Evolutionary conservation across 2,888 invertebrate species (phyloP), one percentile per base, ranked within the genome.

Genomic region (Conus canariensis): DNA sequence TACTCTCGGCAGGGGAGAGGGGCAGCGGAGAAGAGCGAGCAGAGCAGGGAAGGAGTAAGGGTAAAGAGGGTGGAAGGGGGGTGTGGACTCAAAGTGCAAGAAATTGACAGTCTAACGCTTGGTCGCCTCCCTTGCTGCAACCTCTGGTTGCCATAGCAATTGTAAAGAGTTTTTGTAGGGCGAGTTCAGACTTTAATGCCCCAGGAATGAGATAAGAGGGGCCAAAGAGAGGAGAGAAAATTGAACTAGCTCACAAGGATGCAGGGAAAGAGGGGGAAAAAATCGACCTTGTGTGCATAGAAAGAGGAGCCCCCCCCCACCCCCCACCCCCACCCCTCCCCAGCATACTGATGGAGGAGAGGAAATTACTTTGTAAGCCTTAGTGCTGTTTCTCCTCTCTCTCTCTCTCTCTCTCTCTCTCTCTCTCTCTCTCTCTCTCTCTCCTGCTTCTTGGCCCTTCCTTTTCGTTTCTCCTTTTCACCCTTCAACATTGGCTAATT

Each of bases 301-400:
- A 58, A 83, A 58, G 82, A 19, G 22, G 16, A 70, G 59, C 10
- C 19, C 45, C 45, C 45, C 64, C 7, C 64, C 14, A 60, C 64
- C 64, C 64, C 64, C 10, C 64, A 0, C 60, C 60, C 19, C 22
- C 19, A 5, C 19, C 22, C 70, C 22, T 67, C 67, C 56, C 14
- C 87, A 90, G 82, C 30, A 56, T 59, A 22, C 22, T 70, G 64
- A 59, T n/a, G 59, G 82, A 87, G 86, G 60, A 80, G 45, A 82
- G 77, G 89, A 89, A 89, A 89, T 89, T 85, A 89, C 67, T 64
- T 56, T 74, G 89, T 89, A 89, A 85, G 70, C 89, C 85, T 16
- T 74, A 64, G 56, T 88, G 74, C 19, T 30, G 9, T 22, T 56
- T 22, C 22, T 58, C 30, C 80, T 64, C 60, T 45, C 80, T 87